Evolutionary conservation across 2,113 vertebrate genomes (phyloP).

Genomic region (Catharus fuscescens): DNA sequence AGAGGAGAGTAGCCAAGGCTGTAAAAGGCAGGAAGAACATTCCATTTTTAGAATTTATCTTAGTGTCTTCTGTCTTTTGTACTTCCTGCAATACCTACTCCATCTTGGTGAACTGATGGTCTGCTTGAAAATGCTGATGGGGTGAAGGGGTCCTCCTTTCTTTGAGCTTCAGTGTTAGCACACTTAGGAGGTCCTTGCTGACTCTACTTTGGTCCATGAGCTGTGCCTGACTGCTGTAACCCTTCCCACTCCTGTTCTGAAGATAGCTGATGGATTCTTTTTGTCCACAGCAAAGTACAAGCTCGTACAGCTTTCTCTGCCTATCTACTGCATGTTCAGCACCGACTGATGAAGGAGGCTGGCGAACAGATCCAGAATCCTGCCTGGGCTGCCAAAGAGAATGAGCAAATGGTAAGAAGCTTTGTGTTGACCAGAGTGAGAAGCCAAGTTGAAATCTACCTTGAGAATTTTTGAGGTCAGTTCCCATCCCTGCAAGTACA

Average conservation of each 20-base stretch:
- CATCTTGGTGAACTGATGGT: not conserved
- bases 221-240: not conserved
- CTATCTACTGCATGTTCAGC: conserved; percentile 90
- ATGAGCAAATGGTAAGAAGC: conserved; percentile 91
- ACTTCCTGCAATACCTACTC: not conserved
- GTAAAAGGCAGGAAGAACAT: not conserved
- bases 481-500: not conserved
- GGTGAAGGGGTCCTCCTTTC: not conserved
- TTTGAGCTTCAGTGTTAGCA: not conserved
- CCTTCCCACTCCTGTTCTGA: not conserved
- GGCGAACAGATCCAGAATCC: conserved; percentile 71
- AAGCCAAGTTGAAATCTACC: not conserved
- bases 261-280: not conserved
- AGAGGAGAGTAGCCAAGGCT: not conserved
- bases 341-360: conserved; percentile 85
- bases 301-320: conserved; percentile 92
- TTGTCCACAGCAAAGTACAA: conserved; percentile 89
- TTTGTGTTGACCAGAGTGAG: not conserved
- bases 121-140: not conserved
- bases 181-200: not conserved
- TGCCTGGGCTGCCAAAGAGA: conserved; percentile 84
- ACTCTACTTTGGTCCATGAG: not conserved
- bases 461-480: not conserved
- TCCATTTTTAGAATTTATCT: not conserved
- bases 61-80: not conserved